Conservation (phyloP, 2,797 vertebrate genomes). For the Thripadectes ignobilis region DNA sequence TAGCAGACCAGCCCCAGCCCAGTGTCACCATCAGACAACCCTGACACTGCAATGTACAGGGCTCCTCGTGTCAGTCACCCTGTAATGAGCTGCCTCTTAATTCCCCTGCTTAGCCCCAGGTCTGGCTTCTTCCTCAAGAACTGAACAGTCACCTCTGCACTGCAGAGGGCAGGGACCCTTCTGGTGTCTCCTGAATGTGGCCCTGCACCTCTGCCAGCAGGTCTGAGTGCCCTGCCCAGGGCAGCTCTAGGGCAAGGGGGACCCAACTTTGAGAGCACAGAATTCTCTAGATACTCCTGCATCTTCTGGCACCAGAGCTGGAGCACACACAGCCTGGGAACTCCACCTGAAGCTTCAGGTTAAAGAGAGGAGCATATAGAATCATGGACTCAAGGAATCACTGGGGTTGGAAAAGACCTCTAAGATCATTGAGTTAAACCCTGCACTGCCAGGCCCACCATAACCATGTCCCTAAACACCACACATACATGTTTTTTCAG, state of each 20-base stretch:
- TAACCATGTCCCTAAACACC: neutral
- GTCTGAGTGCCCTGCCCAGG: neutral
- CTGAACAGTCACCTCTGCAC: neutral
- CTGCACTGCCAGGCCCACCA: neutral
- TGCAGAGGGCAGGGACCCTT: neutral
- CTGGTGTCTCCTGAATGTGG: rapidly evolving
- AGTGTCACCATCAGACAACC: rapidly evolving
- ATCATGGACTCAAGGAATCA: rapidly evolving
- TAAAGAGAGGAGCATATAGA: rapidly evolving
- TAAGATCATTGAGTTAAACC: rapidly evolving
- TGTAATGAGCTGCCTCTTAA: neutral
- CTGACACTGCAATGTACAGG: neutral
- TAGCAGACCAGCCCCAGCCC: neutral
- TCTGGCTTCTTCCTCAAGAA: neutral
- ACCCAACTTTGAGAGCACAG: rapidly evolving
- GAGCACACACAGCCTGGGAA: neutral
- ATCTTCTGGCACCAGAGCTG: neutral
- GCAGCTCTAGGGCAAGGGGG: rapidly evolving
- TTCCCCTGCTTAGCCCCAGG: neutral
- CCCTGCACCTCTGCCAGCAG: neutral
- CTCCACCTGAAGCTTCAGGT: rapidly evolving
- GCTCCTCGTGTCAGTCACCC: neutral
- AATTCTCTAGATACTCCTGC: rapidly evolving
- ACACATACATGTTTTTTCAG: neutral
- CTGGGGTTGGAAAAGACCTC: neutral